A percentile compares a stretch with the other conserved stretches of the same genome.
phyloP scores from a whole-genome alignment of 2,888 invertebrate genomes.

The Tetragonisca angustula region DNA sequence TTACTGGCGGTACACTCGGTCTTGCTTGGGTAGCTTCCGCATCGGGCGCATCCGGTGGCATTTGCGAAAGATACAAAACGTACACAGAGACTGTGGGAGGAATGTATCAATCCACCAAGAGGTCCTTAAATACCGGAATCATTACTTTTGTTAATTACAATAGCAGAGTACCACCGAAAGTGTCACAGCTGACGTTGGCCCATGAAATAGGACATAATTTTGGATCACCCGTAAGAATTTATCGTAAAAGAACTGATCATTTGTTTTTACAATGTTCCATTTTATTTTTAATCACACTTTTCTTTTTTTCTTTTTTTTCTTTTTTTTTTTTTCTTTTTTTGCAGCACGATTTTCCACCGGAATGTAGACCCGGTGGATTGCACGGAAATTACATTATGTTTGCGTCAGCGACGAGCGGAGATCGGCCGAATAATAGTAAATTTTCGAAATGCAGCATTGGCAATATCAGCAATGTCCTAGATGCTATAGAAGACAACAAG shows the following conservation, averaged over 20 bases:
- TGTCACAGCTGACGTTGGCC: constrained; percentile 98
- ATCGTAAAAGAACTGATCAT: neutral
- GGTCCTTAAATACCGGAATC: constrained; percentile 98
- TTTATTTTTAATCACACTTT: neutral
- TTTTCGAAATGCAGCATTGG: constrained; percentile 97
- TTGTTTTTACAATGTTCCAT: neutral
- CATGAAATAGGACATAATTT: constrained; percentile 99
- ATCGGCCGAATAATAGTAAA: constrained; percentile 98
- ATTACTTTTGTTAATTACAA: constrained; percentile 99
- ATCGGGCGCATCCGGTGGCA: constrained; percentile 98
- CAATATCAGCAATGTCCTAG: constrained; percentile 97
- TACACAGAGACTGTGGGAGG: constrained; percentile 98
- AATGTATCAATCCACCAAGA: constrained; percentile 96
- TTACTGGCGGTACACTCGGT: constrained; percentile 98
- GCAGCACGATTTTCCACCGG: constrained; percentile 96
- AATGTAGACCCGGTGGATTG: constrained; percentile 95
- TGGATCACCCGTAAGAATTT: constrained; percentile 93
- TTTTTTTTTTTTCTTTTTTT: constrained; percentile 63
- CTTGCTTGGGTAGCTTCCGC: constrained; percentile 99
- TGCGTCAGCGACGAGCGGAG: constrained; percentile 99
- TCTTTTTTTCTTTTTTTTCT: neutral
- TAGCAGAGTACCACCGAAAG: constrained; percentile 97
- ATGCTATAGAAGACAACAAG: constrained; percentile 95
- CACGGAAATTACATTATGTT: constrained; percentile 99
- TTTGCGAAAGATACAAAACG: constrained; percentile 98